A percentile compares a stretch with the other conserved stretches of the same genome.
Conservation (phyloP, 2,113 vertebrate species). For the Hypomesus transpacificus region DNA sequence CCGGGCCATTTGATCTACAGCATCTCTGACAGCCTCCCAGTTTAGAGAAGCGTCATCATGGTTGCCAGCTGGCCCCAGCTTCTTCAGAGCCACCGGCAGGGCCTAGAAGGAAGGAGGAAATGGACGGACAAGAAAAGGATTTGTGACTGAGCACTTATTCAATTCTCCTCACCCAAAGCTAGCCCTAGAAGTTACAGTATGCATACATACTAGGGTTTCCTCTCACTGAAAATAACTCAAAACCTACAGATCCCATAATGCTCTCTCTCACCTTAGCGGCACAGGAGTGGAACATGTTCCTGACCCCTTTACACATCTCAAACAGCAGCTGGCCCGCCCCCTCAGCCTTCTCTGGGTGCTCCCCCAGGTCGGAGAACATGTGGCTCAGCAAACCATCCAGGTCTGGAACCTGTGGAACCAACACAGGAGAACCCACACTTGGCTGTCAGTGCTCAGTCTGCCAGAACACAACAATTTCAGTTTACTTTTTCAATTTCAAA, state of each 20-base stretch:
- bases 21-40: constrained; percentile 79
- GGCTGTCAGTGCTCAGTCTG: background rate
- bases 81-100: constrained; percentile 78
- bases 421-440: background rate
- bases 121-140: background rate
- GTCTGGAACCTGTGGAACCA: constrained; percentile 80
- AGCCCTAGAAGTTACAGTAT: too few relatives aligned
- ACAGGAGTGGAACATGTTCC: constrained; percentile 93
- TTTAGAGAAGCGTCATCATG: constrained; percentile 66
- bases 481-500: too few relatives aligned
- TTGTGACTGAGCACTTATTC: background rate
- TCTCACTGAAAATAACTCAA: background rate
- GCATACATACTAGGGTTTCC: background rate
- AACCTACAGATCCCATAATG: background rate
- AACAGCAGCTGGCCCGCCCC: constrained; percentile 91
- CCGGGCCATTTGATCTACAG: constrained; percentile 79
- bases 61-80: constrained; percentile 81
- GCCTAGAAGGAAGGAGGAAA: constrained; percentile 62
- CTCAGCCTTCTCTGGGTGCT: constrained; percentile 81
- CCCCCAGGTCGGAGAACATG: constrained; percentile 81
- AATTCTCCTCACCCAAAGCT: too few relatives aligned
- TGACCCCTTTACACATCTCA: constrained; percentile 94
- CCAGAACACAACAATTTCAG: too few relatives aligned
- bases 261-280: constrained; percentile 72
- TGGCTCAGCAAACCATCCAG: constrained; percentile 80